These are phyloP conservation scores for Eremobia ochroleuca DNA, from an alignment of 2,888 invertebrate species.

Conservation along the genomic window DNA sequence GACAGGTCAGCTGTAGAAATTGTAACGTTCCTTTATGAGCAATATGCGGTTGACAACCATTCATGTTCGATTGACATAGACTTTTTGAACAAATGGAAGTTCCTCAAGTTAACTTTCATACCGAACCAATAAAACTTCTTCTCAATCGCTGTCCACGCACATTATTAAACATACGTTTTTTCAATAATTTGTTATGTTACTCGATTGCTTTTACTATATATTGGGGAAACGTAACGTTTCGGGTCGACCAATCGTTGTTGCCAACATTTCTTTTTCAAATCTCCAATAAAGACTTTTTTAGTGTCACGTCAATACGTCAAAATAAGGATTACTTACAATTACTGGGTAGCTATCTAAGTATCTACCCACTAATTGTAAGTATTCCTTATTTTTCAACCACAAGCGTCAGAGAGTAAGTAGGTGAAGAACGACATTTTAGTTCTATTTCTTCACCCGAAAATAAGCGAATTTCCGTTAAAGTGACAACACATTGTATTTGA, in stretches of 20 bases:
- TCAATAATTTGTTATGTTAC: neutral
- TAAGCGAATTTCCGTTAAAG: neutral
- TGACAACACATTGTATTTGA: neutral
- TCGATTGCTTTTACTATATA: neutral
- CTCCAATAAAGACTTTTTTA: neutral
- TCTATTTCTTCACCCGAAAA: neutral
- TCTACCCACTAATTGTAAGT: too few species aligned
- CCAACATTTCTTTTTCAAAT: neutral
- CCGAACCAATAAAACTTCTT: neutral
- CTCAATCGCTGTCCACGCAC: too few species aligned
- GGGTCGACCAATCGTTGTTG: neutral
- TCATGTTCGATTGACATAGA: neutral
- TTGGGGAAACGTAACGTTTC: neutral
- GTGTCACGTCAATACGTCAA: neutral
- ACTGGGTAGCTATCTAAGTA: too few species aligned
- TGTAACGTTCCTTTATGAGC: constrained; percentile 17
- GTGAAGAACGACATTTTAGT: neutral
- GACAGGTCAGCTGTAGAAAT: constrained; percentile 58
- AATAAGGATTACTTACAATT: neutral
- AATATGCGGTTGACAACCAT: neutral
- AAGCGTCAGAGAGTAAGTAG: neutral
- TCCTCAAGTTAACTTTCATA: neutral
- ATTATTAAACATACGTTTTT: neutral
- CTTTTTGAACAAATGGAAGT: neutral
- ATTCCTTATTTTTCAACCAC: too few species aligned